Base-by-base conservation (phyloP, 2,113 vertebrate genomes). In the Zootoca vivipara region DNA sequence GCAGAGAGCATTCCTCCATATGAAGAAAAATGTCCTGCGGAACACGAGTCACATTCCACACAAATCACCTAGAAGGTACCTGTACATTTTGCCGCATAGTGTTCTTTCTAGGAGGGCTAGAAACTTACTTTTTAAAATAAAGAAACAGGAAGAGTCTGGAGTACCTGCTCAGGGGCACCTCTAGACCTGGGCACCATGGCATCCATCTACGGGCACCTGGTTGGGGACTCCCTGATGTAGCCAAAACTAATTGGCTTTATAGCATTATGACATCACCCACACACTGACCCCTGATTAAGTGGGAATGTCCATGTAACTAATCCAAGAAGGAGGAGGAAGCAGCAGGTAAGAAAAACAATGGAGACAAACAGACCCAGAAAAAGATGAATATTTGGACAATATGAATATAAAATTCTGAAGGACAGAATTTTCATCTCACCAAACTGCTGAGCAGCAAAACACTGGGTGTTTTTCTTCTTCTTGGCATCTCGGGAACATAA, bases 271-370 rank as follows among this genome's bases (percentile, higher is more conserved):
- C 28, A 33, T 79, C 46, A 16, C 52, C 16, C 28, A 10, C 2
- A 15, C 28, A 4, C 28, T 8, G 77, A 22, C 35, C 52, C 78
- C n/a, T 2, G 33, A 65, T 82, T 82, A 82, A 46, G 28, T 13
- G 28, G 42, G 9, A 56, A 28, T 12, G 52, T 3, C 26, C 6
- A 38, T 38, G n/a, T 24, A 20, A 65, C 52, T 79, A 28, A 64
- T 65, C 24, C 56, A 65, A 8, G 22, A 65, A 64, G n/a, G 2
- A 30, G 22, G 18, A 73, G 1, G 5, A 1, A 2, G 0, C 0
- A 0, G 2, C 1, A 13, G 4, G 8, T 58, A 80, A 1, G 26
- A 40, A 7, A 12, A 40, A 65, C 16, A 65, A 40, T 65, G n/a
- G 22, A 5, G n/a, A 46, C 33, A n/a, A 77, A 10, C 69, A 70